Conservation (phyloP, 1,140 invertebrate species). For the Zaprionus tsacasi region DNA sequence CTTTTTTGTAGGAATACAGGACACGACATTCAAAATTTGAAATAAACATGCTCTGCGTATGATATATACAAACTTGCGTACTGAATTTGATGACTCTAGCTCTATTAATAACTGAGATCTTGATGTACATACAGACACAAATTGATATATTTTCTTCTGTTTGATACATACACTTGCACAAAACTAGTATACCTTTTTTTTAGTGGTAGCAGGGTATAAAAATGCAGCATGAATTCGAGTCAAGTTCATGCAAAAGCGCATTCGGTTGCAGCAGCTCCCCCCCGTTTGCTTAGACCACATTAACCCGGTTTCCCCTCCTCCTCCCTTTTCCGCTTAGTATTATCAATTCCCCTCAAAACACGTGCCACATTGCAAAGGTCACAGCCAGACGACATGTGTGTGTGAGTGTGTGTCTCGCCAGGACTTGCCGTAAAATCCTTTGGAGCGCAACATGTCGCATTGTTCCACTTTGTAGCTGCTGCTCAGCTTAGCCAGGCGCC, state of each 20-base stretch:
- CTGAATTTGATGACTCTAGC: too few relatives aligned
- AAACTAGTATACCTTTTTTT: too few relatives aligned
- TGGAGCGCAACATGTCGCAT: slow-evolving; percentile 78
- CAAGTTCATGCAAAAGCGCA: slow-evolving; percentile 32
- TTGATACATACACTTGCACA: too few relatives aligned
- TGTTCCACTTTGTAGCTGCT: slow-evolving; percentile 68
- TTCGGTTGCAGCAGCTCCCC: slow-evolving; percentile 3
- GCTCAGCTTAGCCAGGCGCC: slow-evolving; percentile 10
- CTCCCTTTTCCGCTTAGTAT: slow-evolving; percentile 9
- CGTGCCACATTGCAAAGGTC: slow-evolving; percentile 61
- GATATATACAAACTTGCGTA: too few relatives aligned
- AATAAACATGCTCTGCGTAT: too few relatives aligned
- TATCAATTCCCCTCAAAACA: slow-evolving; percentile 44
- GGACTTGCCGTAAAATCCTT: slow-evolving; percentile 58
- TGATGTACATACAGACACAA: too few relatives aligned
- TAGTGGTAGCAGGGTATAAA: neutral
- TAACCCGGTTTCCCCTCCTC: neutral
- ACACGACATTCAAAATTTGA: too few relatives aligned
- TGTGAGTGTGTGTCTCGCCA: slow-evolving; percentile 15
- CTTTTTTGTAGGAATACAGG: too few relatives aligned
- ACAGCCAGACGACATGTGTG: slow-evolving; percentile 10
- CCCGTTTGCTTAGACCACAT: neutral
- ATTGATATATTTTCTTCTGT: too few relatives aligned
- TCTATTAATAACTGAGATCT: too few relatives aligned
- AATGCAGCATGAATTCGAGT: slow-evolving; percentile 19